These are phyloP conservation scores for Hydraecia micacea DNA, from an alignment of 2,888 invertebrate genomes.

Conservation along the genomic window DNA sequence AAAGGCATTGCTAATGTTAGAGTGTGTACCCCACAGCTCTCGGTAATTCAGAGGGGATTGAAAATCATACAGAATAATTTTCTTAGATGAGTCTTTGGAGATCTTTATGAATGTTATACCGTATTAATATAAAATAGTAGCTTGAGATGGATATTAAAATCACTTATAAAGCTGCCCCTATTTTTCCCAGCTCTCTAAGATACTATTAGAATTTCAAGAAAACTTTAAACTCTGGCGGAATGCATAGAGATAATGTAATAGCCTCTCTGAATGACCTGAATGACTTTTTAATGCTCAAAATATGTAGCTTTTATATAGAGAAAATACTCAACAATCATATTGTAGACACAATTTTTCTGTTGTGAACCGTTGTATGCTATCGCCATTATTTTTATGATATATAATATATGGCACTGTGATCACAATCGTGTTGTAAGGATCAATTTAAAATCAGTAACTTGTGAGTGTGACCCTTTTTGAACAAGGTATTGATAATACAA, in stretches of 20 bases:
- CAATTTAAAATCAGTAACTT: too few species aligned
- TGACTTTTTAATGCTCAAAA: slow-evolving; percentile 55
- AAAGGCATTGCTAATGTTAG: too few species aligned
- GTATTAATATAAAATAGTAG: background rate
- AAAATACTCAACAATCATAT: too few species aligned
- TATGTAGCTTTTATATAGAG: slow-evolving; percentile 24
- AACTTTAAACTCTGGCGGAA: slow-evolving; percentile 35
- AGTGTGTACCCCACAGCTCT: too few species aligned
- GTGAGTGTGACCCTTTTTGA: too few species aligned
- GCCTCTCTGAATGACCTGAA: slow-evolving; percentile 45
- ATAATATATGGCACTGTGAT: too few species aligned
- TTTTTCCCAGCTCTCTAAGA: background rate
- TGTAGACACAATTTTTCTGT: background rate
- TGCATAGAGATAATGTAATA: slow-evolving; percentile 44
- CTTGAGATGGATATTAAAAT: background rate
- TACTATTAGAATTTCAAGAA: slow-evolving; percentile 24
- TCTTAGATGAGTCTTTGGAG: background rate
- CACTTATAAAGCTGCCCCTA: background rate
- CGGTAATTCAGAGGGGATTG: background rate
- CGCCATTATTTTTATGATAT: background rate
- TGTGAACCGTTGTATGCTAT: background rate
- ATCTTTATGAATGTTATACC: background rate
- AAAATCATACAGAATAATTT: too few species aligned
- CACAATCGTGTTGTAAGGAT: too few species aligned
- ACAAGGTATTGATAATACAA: too few species aligned